Evolutionary conservation across 2,888 invertebrate species (phyloP), one percentile per base, ranked within the genome.

Genomic region (Agriopis leucophaearia): DNA sequence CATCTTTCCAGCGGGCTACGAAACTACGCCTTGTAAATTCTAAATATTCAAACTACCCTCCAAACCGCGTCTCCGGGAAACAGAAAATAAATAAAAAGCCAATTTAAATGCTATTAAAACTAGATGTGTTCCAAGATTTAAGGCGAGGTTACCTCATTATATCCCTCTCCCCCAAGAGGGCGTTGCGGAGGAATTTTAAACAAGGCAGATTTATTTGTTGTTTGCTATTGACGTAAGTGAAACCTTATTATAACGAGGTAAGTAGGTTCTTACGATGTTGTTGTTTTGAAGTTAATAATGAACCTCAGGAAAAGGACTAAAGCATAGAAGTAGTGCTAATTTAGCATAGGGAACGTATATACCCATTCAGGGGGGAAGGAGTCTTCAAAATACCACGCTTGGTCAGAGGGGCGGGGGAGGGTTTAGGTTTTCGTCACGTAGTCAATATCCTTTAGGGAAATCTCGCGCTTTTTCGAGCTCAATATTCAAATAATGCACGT

Each of bases 101-200:
- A 90, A 93, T 93, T 92, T 91, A 92, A 92, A 93, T 92, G 88
- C 90, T 91, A 92, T 93, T 92, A 92, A 90, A 91, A 86, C 87
- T 89, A 88, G 88, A 92, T 87, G 86, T 86, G 85, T 74, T 81
- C 81, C 79, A 82, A 86, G 86, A 88, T 86, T 90, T 87, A 87
- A 85, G 85, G 86, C 67, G 57, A 47, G 64, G 60, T 60, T 56
- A 69, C 68, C 59, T 64, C 68, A 64, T 69, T 64, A 69, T 63
- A 63, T 63, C 57, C 57, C 54, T 45, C 67, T 58, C 67, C 63
- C 66, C 44, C 52, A 15, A 8, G 62, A 57, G 67, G 66, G 36
- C 44, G 48, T 59, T 16, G 47, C 47, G 18, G 40, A 55, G 27
- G 55, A 55, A 55, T 55, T 55, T 55, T 55, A 59, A 59, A 42